Evolutionary conservation across 2,888 invertebrate species (phyloP), one percentile per base, ranked within the genome.

Genomic region (Tetanocera ferruginea): DNA sequence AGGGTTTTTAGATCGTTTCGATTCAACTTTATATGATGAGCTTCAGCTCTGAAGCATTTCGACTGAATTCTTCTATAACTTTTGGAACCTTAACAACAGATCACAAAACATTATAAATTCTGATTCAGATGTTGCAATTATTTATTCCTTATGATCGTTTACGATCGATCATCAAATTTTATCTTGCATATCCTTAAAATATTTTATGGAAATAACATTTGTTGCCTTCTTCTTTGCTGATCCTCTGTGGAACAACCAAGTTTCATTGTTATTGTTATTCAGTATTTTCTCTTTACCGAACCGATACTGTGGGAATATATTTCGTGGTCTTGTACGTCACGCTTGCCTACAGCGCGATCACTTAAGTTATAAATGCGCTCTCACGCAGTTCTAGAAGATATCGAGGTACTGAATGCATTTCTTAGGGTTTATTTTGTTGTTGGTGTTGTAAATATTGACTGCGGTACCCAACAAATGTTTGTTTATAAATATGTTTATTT

Each of bases 401-500:
- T 23, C 51, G 19, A 60, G 17, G 14, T 14, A 28, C 11, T 60
- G 23, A 28, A 28, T 19, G 8, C 28, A 28, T 4, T 60, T 9
- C 28, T 60, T 28, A 5, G n/a, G 28, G n/a, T 64, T 17, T 17
- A n/a, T 64, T 31, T 17, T 64, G n/a, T 64, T 64, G 11, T 31
- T n/a, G 11, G 9, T 17, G 14, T 64, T 64, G 17, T 17, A n/a
- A 4, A 60, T 25, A 43, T 43, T 43, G 43, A 14, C 14, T 43
- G 14, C 43, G 43, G 43, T 52, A 25, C 51, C 62, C 62, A 62
- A 74, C 62, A 74, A 62, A 34, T 66, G 75, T 75, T 75, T 75
- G 67, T 75, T 75, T 75, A 75, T 75, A 75, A 75, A 75, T 75
- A 74, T 64, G 37, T 75, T 75, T 75, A 67, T 67, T 67, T 75